These are phyloP conservation scores for Panurus biarmicus DNA, from an alignment of 2,113 vertebrate species.

Conservation along the genomic window DNA sequence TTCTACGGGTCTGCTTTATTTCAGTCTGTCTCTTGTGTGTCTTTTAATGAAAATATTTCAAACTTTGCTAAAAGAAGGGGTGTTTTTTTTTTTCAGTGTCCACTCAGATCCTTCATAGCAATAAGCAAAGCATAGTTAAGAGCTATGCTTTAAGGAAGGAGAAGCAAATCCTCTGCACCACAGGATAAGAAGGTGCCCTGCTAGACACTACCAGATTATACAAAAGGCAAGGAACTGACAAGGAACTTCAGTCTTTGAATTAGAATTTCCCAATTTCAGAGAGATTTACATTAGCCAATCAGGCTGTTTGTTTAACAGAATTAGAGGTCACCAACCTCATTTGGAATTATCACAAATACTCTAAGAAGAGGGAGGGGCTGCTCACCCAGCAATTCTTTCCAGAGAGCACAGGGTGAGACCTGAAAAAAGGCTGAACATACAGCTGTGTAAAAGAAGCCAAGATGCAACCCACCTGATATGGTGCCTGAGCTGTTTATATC, in stretches of 20 bases:
- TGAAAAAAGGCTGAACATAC: neutral
- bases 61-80: neutral
- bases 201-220: neutral
- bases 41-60: neutral
- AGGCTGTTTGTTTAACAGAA: neutral
- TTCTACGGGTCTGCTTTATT: neutral
- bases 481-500: neutral
- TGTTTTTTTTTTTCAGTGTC: neutral
- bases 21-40: neutral
- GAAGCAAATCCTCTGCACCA: neutral
- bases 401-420: neutral
- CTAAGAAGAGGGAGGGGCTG: neutral
- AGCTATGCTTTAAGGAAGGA: neutral
- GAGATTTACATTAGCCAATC: neutral
- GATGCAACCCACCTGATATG: neutral
- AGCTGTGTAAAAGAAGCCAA: neutral
- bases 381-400: neutral
- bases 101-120: neutral
- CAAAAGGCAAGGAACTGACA: neutral
- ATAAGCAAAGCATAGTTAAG: neutral
- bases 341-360: neutral
- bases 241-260: neutral
- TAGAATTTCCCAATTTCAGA: neutral
- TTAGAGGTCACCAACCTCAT: neutral
- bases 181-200: neutral